Conservation (phyloP, 2,113 vertebrate species). For the Tauraco erythrolophus region DNA sequence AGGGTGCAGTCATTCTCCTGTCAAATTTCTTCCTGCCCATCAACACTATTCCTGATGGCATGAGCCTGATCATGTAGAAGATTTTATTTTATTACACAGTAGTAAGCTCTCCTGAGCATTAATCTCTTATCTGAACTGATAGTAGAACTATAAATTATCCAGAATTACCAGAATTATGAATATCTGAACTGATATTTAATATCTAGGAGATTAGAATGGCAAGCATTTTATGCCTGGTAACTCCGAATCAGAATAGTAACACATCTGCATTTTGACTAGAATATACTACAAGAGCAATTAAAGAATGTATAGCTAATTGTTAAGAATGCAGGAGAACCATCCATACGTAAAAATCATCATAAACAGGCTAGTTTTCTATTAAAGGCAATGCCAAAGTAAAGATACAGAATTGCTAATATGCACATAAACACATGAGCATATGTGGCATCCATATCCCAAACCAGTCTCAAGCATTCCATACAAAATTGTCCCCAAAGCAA, state of each 20-base stretch:
- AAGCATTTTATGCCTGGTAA: neutral
- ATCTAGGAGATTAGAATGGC: neutral
- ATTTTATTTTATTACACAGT: neutral
- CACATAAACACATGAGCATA: neutral
- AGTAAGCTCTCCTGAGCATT: neutral
- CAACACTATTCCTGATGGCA: neutral
- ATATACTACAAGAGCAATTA: neutral
- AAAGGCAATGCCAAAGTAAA: neutral
- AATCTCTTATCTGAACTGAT: neutral
- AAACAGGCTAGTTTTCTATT: neutral
- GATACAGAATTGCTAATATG: neutral
- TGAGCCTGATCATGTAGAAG: neutral
- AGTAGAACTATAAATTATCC: neutral
- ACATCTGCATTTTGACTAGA: neutral
- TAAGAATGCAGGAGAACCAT: neutral
- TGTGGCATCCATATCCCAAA: neutral
- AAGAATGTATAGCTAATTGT: neutral
- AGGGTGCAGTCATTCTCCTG: neutral
- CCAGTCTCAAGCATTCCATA: neutral
- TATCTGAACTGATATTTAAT: neutral
- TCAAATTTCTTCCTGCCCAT: neutral
- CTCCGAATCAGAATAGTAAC: neutral
- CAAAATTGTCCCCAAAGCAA: neutral
- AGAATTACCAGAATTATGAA: neutral
- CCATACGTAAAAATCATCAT: neutral